Evolutionary conservation across 2,113 vertebrate genomes (phyloP).

Genomic region (Ondatra zibethicus): DNA sequence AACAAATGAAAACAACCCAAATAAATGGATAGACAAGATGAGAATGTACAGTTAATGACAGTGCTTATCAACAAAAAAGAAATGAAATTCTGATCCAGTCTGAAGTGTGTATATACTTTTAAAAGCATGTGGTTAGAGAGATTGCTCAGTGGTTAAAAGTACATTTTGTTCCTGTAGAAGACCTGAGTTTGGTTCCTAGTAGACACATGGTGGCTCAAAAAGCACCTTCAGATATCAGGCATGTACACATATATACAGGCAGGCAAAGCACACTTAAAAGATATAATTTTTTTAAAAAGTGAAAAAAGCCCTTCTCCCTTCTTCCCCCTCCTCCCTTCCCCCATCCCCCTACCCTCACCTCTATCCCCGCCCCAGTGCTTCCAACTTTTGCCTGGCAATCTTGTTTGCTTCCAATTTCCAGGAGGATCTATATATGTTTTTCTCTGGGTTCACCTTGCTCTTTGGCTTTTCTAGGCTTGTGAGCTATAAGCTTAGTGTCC

Average conservation of each 20-base stretch:
- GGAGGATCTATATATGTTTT: too few species aligned
- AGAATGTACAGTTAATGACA: background rate
- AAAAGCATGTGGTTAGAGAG: background rate
- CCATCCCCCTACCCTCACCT: too few species aligned
- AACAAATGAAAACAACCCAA: slow-evolving; percentile 29
- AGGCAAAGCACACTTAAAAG: background rate
- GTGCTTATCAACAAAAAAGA: slow-evolving; percentile 43
- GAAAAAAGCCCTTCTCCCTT: too few species aligned
- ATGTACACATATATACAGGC: background rate
- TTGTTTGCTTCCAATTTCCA: too few species aligned
- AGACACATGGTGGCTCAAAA: background rate
- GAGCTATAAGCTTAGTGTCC: too few species aligned
- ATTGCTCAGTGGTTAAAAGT: background rate
- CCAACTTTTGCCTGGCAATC: too few species aligned
- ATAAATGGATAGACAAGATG: slow-evolving; percentile 11
- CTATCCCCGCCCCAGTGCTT: too few species aligned
- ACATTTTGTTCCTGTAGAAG: background rate
- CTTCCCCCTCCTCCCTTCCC: too few species aligned
- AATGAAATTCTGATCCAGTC: background rate
- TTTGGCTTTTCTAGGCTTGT: too few species aligned
- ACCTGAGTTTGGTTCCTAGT: background rate
- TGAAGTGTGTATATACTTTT: background rate
- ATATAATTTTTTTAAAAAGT: background rate
- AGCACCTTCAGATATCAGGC: background rate
- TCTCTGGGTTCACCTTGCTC: too few species aligned